These are phyloP conservation scores for Oncorhynchus gorbuscha DNA, from an alignment of 2,113 vertebrate species.

Conservation along the genomic window DNA sequence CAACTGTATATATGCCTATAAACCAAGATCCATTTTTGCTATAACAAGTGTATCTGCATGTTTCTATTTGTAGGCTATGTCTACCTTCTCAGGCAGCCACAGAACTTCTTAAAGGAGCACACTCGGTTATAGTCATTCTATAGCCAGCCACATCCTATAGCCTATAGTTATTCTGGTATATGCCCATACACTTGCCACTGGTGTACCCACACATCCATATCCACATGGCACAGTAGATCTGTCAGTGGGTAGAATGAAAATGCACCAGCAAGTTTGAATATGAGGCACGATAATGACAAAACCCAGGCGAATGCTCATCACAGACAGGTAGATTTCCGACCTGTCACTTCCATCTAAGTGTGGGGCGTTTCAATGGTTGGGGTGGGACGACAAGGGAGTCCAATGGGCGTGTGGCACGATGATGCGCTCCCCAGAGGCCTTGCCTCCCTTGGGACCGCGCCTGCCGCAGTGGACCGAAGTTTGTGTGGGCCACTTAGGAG, in stretches of 20 bases:
- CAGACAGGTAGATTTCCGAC: slow-evolving; percentile 1
- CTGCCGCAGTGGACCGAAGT: slow-evolving; percentile 48
- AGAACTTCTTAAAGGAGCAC: no score
- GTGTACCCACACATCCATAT: neutral
- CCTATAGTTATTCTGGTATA: neutral
- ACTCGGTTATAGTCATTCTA: no score
- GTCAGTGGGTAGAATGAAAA: no score
- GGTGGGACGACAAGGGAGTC: slow-evolving; percentile 43
- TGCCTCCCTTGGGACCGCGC: slow-evolving; percentile 59
- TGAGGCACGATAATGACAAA: no score
- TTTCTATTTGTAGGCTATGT: neutral
- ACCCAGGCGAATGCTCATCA: neutral
- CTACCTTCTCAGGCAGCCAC: neutral
- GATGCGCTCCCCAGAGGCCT: slow-evolving; percentile 42
- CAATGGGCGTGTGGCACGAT: slow-evolving; percentile 52
- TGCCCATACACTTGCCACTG: neutral
- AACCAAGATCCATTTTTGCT: no score
- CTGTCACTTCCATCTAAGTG: slow-evolving; percentile 35
- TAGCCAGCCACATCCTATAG: no score
- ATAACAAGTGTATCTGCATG: neutral
- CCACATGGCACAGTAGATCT: neutral
- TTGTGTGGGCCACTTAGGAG: slow-evolving; percentile 66
- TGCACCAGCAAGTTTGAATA: no score
- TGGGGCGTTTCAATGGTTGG: slow-evolving; percentile 53
- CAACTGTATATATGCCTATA: no score